Evolutionary conservation across 2,797 vertebrate genomes (phyloP).

Genomic region (Peromyscus eremicus): DNA sequence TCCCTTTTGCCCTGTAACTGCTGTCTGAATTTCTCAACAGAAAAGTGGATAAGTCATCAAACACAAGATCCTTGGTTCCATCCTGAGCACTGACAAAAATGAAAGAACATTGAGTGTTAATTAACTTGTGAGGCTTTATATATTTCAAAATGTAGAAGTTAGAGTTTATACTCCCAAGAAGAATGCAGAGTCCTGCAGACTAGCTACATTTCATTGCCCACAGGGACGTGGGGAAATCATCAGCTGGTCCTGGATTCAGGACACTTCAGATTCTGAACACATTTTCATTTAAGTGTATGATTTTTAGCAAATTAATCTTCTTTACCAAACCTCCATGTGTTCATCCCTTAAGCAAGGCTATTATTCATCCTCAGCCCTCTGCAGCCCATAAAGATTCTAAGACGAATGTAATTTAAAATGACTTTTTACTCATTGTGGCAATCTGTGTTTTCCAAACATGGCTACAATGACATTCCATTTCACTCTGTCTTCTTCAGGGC

Average conservation of each 20-base stretch:
- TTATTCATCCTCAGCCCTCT: not conserved
- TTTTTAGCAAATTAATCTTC: not conserved
- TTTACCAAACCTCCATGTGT: not conserved
- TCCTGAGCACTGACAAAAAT: not conserved
- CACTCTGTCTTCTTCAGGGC: not conserved
- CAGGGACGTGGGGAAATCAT: not conserved
- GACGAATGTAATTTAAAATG: not conserved
- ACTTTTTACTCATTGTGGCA: not conserved
- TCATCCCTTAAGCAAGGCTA: not conserved
- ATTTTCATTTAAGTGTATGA: not conserved
- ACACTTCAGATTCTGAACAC: not conserved
- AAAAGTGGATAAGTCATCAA: not conserved
- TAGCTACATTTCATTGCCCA: not conserved
- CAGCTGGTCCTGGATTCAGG: not conserved
- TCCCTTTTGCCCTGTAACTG: not conserved
- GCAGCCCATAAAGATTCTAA: not conserved
- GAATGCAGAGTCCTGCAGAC: not conserved
- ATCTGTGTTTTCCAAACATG: not conserved
- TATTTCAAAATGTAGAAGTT: slow-evolving; percentile 23
- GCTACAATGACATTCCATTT: not conserved
- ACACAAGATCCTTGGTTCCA: not conserved
- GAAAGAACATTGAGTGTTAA: not conserved
- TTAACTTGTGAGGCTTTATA: not conserved
- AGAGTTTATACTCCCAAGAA: not conserved
- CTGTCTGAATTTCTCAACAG: not conserved